Base-by-base conservation (phyloP, 1,140 invertebrate species). In the Phthorimaea operculella region DNA sequence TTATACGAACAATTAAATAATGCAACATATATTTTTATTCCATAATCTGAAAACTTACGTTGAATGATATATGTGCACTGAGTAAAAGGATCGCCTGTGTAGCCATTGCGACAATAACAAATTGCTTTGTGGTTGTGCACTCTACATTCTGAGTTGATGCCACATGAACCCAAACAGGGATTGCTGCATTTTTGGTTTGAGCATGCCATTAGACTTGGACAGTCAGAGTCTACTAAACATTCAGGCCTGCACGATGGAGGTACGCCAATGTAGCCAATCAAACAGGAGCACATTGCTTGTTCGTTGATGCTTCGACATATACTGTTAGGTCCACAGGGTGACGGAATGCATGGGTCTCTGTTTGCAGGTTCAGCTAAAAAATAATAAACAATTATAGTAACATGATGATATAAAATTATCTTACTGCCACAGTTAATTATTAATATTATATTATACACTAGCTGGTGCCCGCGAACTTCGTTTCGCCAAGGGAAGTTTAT, bases 171-270 rank as follows among this genome's bases (percentile, higher is more conserved):
- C 5, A 83, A 69, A 65, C 95, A 96, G 1, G 93, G 91, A 69
- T 96, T 90, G 16, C 92, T 83, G 73, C 95, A 97, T 76, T 95
- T 89, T 50, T 91, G 88, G 63, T 96, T 96, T 17, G 96, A 89
- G 66, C 95, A 97, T 8, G 95, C 91, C 77, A 94, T 88, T 17
- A 89, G 87, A 14, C 90, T 86, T 6, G 92, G 87, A 74, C 96
- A 97, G 52, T 96, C 94, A 8, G 90, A 90, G 74, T 92, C 91
- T 1, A 90, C 80, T 21, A 90, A 75, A 71, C 91, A 93, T 80
- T 92, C 90, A 5, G 91, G 91, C 70, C 89, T 81, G 73, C 93
- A 95, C 52, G 90, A 88, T n/a, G 89, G 84, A 42, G 92, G 92
- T 72, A 92, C 89, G 28, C 93, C 93, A 50, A 88, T 81, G 70